Base-by-base conservation (phyloP, 2,113 vertebrate genomes). In the Ondatra zibethicus region DNA sequence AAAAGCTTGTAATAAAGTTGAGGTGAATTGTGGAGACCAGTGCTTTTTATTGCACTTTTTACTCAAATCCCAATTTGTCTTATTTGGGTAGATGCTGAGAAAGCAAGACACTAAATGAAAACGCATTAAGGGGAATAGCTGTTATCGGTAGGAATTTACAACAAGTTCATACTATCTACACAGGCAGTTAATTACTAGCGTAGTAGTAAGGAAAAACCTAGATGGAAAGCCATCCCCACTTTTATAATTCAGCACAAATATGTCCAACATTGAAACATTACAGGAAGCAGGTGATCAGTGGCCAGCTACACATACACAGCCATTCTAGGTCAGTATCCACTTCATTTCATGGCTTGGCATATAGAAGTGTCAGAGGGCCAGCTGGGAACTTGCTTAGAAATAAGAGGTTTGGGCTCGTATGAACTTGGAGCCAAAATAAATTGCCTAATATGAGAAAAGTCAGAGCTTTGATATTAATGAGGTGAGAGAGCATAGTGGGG, bases 161-260 rank as follows among this genome's bases (percentile, higher is more conserved):
- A 14, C 58, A 27, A 68, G 66, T 65, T 90, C 96, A 85, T 93
- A 1, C 90, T 92, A 5, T 21, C 63, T 65, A 75, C 70, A 80
- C 9, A 39, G 0, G 47, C 65, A 91, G 27, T 93, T 84, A 73
- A 92, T 94, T 78, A 82, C 58, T 89, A 88, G 50, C 82, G 92
- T 95, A 93, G 87, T 93, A 84, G 80, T 2, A 31, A 75, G 81
- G 92, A 72, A 89, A 89, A 58, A 97, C 65, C 61, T 61, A 91
- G 65, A 76, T 39, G 76, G 45, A 70, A 93, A 95, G 73, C 84
- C 63, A 90, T 75, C 98, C 97, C 90, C 94, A 97, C 94, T 98
- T 98, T 95, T 95, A 91, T 89, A 89, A 91, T 93, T 92, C 90
- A 75, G 47, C 86, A 93, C 73, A 93, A 97, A 91, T 55, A 70